These are phyloP conservation scores for Ictidomys tridecemlineatus DNA, from an alignment of 2,113 vertebrate genomes.

Conservation along the genomic window DNA sequence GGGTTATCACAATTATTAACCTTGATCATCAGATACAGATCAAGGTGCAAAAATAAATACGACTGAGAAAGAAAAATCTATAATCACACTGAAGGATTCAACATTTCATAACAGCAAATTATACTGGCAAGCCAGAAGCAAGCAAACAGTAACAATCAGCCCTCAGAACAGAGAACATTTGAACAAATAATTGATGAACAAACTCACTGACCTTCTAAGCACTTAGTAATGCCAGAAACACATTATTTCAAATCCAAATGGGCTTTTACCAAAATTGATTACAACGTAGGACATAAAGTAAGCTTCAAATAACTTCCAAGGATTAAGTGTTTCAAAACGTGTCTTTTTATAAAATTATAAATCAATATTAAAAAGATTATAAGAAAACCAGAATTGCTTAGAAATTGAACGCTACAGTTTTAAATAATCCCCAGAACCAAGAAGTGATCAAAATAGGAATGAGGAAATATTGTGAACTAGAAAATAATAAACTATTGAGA, in stretches of 20 bases:
- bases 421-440: not conserved
- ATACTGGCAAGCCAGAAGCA: not conserved
- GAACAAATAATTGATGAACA: not conserved
- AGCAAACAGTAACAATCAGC: not conserved
- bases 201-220: not conserved
- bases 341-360: not conserved
- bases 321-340: not conserved
- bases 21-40: not conserved
- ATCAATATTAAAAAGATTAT: not conserved
- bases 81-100: not conserved
- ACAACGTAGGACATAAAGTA: not conserved
- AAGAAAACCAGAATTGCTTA: conserved; percentile 6
- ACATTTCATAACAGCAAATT: not conserved
- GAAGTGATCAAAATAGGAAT: conserved; percentile 8
- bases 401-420: conserved; percentile 16
- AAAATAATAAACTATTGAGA: not conserved
- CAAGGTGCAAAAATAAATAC: not conserved
- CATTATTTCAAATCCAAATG: not conserved
- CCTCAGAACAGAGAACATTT: not conserved
- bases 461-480: not conserved
- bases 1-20: not conserved
- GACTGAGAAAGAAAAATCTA: not conserved
- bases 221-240: not conserved
- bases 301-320: not conserved
- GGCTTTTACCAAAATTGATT: not conserved